A percentile compares a stretch with the other conserved stretches of the same genome.
Conservation (phyloP, 2,797 vertebrate species). For the Anableps anableps region DNA sequence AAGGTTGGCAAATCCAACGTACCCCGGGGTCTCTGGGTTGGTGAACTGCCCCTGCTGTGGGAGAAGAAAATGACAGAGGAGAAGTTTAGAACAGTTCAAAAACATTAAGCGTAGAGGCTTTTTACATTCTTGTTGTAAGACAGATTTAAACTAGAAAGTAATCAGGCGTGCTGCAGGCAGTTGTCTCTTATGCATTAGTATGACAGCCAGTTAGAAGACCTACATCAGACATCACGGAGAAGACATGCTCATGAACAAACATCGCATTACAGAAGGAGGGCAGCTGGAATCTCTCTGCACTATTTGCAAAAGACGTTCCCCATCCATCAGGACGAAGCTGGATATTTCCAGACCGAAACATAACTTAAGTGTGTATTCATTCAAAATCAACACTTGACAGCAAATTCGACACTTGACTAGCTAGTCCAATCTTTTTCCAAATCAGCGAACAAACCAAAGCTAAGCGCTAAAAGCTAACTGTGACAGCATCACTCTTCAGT, state of each 20-base stretch:
- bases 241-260: background rate
- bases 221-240: background rate
- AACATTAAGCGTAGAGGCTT: background rate
- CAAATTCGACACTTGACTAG: background rate
- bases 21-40: slow-evolving; percentile 97
- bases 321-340: background rate
- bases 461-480: background rate
- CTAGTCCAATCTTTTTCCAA: background rate
- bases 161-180: background rate
- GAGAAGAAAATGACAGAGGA: background rate
- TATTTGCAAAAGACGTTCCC: background rate
- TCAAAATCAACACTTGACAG: background rate
- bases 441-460: background rate
- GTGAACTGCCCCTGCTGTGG: slow-evolving; percentile 88
- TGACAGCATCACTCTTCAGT: background rate
- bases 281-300: background rate
- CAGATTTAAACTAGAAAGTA: background rate
- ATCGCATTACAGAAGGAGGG: background rate
- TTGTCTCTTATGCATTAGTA: background rate
- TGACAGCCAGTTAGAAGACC: background rate
- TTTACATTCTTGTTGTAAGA: background rate
- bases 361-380: background rate
- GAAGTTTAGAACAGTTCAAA: background rate
- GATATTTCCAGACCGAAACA: background rate
- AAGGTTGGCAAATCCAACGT: slow-evolving; percentile 97